These are phyloP conservation scores for Speoplatyrhinus poulsoni DNA, from an alignment of 2,113 vertebrate species.

Conservation along the genomic window DNA sequence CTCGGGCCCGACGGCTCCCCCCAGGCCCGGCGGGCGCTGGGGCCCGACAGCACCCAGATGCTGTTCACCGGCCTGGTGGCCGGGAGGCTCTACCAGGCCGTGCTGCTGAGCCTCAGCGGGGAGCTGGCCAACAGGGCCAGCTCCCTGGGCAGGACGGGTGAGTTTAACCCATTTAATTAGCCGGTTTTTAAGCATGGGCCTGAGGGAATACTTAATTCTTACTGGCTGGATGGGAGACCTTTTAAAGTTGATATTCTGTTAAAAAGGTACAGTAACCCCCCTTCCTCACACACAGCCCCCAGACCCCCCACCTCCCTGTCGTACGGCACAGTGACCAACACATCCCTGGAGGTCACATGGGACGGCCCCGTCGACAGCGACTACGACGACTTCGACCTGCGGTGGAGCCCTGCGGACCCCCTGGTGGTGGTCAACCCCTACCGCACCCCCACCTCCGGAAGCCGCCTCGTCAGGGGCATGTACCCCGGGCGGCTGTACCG, in stretches of 20 bases:
- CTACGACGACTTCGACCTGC: slow-evolving; percentile 91
- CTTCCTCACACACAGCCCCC: slow-evolving; percentile 76
- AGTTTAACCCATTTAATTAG: slow-evolving; percentile 15
- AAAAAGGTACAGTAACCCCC: too few species aligned
- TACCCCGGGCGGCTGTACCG: slow-evolving; percentile 88
- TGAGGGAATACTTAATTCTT: too few species aligned
- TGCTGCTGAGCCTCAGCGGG: slow-evolving; percentile 86
- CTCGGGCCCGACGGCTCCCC: slow-evolving; percentile 83
- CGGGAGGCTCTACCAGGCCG: slow-evolving; percentile 84
- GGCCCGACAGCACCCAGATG: slow-evolving; percentile 69
- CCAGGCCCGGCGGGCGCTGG: slow-evolving; percentile 68
- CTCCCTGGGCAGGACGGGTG: slow-evolving; percentile 85
- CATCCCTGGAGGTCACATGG: slow-evolving; percentile 91
- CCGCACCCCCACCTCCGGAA: slow-evolving; percentile 68
- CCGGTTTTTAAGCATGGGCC: too few species aligned
- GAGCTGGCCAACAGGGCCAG: slow-evolving; percentile 81
- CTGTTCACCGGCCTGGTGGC: slow-evolving; percentile 82
- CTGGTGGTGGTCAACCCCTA: slow-evolving; percentile 88
- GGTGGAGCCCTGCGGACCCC: slow-evolving; percentile 86
- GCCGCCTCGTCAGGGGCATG: slow-evolving; percentile 84
- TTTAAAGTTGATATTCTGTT: too few species aligned
- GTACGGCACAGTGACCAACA: slow-evolving; percentile 88
- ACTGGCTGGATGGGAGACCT: too few species aligned
- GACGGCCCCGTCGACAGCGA: slow-evolving; percentile 83
- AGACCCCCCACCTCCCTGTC: slow-evolving; percentile 82